Evolutionary conservation across 2,113 vertebrate genomes (phyloP), one percentile per base, ranked within the genome.

Genomic region (Cynoglossus semilaevis): DNA sequence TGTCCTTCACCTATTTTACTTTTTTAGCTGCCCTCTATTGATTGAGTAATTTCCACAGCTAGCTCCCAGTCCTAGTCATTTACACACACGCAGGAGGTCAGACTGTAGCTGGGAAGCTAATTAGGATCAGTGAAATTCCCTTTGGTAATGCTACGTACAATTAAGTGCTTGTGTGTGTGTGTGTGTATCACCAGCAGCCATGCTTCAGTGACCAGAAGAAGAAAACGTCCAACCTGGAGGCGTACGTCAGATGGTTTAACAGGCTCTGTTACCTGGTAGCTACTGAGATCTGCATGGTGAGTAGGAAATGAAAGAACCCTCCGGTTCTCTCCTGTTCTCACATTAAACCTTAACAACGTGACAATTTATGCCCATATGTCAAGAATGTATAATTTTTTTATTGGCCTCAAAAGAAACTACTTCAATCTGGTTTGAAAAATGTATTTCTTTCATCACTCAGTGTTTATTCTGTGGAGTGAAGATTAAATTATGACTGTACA

Each of bases 201-300:
- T 93, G 94, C 79, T 97, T 94, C 1, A 73, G 88, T 52, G 93
- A 95, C 63, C 86, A 71, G 73, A 98, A 97, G 88, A 87, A 87
- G 76, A 98, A 95, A 84, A 91, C 94, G 17, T 87, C 91, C n/a
- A 98, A 96, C 71, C 88, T 99, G 55, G 94, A 99, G 86, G 95
- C 94, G 1, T 99, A 97, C 0, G 95, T 99, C 72, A 93, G 96
- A 44, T 99, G 96, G 96, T 99, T 98, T 79, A 99, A 99, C 88
- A 91, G 95, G 55, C 91, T 99, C 67, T 98, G 95, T 80, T 99
- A 97, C 90, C 80, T 99, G 82, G 96, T 98, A 7, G 96, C 96
- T 4, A 97, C 95, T 8, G 96, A 99, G 89, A 98, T 98, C 71
- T 98, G 96, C 85, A 96, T 97, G 94, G 95, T 98, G 72, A 93